Conservation (phyloP, 2,797 vertebrate species). For the Silurus lanzhouensis region DNA sequence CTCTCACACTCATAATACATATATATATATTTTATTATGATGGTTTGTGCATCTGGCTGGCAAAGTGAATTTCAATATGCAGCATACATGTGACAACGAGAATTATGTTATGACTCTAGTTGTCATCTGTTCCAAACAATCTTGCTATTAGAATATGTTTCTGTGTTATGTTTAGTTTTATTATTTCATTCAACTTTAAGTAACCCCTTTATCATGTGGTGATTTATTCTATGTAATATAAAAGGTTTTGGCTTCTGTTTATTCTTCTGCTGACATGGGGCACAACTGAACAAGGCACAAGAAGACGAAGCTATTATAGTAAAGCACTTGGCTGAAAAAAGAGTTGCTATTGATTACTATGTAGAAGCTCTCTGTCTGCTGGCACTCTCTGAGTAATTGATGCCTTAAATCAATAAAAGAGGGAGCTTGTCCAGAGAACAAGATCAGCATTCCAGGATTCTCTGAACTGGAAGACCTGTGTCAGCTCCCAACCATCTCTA, state of each 20-base stretch:
- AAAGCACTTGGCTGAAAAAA: constrained; percentile 42
- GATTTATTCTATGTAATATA: background rate
- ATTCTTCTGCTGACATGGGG: background rate
- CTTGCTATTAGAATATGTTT: background rate
- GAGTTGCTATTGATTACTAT: constrained; percentile 40
- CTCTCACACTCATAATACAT: background rate
- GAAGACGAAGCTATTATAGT: constrained; percentile 29
- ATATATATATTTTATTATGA: no score
- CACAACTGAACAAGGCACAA: background rate
- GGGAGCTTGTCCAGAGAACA: background rate
- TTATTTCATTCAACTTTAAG: background rate
- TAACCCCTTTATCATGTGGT: background rate
- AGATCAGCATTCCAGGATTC: constrained; percentile 48
- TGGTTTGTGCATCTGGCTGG: background rate
- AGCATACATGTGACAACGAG: background rate
- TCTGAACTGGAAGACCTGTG: constrained; percentile 22
- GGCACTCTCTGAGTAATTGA: constrained; percentile 46
- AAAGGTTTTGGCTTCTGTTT: background rate
- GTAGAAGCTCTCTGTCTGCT: constrained; percentile 41
- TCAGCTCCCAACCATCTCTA: constrained; percentile 26
- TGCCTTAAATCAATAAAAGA: constrained; percentile 19
- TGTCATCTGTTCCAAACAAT: background rate
- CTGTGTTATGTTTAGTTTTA: background rate
- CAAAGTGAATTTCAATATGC: background rate
- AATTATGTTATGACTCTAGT: background rate